Percentiles rank a stretch among this genome's conserved stretches.
phyloP scores from a whole-genome alignment of 1,140 invertebrate genomes.

The Pogonomyrmex barbatus region DNA sequence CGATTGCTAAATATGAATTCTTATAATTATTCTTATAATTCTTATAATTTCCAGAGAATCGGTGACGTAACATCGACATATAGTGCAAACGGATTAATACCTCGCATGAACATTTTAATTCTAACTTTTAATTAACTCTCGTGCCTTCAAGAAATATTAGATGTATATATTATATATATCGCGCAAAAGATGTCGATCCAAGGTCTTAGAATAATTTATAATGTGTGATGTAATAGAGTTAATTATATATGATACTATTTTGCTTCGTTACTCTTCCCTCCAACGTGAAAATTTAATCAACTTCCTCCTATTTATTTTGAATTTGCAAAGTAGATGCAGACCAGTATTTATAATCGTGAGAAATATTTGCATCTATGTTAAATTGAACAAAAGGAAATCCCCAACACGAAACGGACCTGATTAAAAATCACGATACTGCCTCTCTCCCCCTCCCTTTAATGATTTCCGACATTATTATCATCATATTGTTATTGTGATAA shows the following conservation, averaged over 20 bases:
- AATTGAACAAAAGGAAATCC: slow-evolving; percentile 6
- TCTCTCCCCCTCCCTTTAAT: not conserved
- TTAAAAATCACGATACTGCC: slow-evolving; percentile 12
- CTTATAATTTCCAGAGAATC: not conserved
- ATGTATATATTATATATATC: slow-evolving; percentile 7
- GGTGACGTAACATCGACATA: not conserved
- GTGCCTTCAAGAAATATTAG: not conserved
- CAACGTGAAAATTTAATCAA: not conserved
- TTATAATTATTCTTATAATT: not conserved
- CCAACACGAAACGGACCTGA: not conserved
- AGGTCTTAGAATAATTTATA: slow-evolving; percentile 62
- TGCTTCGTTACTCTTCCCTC: not conserved
- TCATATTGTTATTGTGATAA: not conserved
- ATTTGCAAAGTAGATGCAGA: slow-evolving; percentile 32
- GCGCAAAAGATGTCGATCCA: not conserved
- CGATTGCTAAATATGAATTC: not conserved
- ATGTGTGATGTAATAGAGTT: slow-evolving; percentile 45
- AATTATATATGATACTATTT: slow-evolving; percentile 44
- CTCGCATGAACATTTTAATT: slow-evolving; percentile 32
- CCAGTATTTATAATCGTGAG: not conserved
- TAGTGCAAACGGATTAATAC: not conserved
- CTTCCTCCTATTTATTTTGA: slow-evolving; percentile 27
- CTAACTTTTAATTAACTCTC: slow-evolving; percentile 33
- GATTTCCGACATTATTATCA: not conserved
- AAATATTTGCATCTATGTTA: slow-evolving; percentile 15